Conservation (phyloP, 2,888 invertebrate genomes). For the Drosophila putrida region DNA sequence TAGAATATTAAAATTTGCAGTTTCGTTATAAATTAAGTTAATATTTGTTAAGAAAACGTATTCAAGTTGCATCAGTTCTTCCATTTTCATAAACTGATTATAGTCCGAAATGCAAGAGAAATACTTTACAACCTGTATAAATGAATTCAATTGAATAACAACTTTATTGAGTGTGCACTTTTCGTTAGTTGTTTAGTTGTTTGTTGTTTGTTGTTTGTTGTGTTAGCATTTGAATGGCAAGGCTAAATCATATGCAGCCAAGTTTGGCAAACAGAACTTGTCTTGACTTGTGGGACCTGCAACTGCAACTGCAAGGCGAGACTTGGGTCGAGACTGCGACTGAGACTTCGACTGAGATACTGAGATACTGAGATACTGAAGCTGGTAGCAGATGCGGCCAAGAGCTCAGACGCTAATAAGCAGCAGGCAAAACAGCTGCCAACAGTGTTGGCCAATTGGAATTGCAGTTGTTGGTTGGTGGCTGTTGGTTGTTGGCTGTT, state of each 20-base stretch:
- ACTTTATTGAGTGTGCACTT: conserved; percentile 38
- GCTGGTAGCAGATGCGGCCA: conserved; percentile 13
- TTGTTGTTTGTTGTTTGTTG: conserved; percentile 3
- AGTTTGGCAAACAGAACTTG: conserved; percentile 48
- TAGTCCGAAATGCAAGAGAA: neutral
- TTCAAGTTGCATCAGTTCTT: neutral
- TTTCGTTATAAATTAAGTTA: no score
- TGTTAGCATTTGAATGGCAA: conserved; percentile 39
- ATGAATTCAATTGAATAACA: conserved; percentile 19
- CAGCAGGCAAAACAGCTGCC: conserved; percentile 48
- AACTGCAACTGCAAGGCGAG: conserved; percentile 20
- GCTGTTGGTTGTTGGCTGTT: conserved; percentile 1
- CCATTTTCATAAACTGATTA: neutral
- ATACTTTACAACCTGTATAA: neutral
- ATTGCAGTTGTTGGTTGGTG: conserved; percentile 18
- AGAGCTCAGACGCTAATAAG: conserved; percentile 24
- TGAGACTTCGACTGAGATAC: neutral
- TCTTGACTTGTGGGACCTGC: conserved; percentile 51
- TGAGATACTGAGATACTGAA: neutral
- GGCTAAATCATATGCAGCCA: conserved; percentile 45
- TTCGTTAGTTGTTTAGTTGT: conserved; percentile 10
- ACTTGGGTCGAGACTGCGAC: conserved; percentile 5
- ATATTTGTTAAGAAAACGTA: no score
- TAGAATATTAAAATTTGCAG: neutral
- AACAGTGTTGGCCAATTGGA: conserved; percentile 18